A percentile compares a stretch with the other conserved stretches of the same genome.
Evolutionary conservation across 2,113 vertebrate species (phyloP).

Genomic region (Alaudala cheleensis): DNA sequence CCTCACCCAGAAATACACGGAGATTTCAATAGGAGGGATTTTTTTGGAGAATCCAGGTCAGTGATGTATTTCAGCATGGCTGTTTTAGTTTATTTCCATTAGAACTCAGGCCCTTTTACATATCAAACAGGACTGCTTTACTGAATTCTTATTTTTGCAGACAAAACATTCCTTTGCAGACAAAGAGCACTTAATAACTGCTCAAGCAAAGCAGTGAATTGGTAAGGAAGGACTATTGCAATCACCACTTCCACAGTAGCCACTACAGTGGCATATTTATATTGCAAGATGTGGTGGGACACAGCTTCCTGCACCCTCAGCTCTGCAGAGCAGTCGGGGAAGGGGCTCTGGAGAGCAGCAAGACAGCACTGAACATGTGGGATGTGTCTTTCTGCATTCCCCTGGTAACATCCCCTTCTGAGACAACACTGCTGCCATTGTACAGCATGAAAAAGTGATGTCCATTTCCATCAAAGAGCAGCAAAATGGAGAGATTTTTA

Average conservation of each 20-base stretch:
- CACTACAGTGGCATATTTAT: not conserved
- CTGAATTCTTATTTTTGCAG: not conserved
- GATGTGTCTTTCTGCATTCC: not conserved
- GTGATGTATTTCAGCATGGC: not conserved
- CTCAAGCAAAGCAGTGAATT: not conserved
- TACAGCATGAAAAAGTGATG: conserved; percentile 42
- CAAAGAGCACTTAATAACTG: not conserved
- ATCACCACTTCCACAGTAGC: not conserved
- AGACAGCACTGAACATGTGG: not conserved
- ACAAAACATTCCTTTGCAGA: not conserved
- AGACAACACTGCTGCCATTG: conserved; percentile 37
- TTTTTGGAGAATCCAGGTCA: not conserved
- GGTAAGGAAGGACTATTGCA: not conserved
- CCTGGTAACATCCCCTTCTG: not conserved
- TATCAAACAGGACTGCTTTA: not conserved
- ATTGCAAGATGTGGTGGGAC: not conserved
- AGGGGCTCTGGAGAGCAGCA: conserved; percentile 25
- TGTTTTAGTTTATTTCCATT: not conserved
- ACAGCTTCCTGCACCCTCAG: not conserved
- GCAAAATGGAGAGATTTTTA: conserved; percentile 42
- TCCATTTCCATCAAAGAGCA: conserved; percentile 28
- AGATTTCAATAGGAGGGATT: not conserved
- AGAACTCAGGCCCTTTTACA: not conserved
- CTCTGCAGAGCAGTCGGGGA: not conserved
- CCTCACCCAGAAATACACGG: not conserved